Evolutionary conservation across 2,797 vertebrate genomes (phyloP), one percentile per base, ranked within the genome.

Genomic region (Hippoglossus hippoglossus): DNA sequence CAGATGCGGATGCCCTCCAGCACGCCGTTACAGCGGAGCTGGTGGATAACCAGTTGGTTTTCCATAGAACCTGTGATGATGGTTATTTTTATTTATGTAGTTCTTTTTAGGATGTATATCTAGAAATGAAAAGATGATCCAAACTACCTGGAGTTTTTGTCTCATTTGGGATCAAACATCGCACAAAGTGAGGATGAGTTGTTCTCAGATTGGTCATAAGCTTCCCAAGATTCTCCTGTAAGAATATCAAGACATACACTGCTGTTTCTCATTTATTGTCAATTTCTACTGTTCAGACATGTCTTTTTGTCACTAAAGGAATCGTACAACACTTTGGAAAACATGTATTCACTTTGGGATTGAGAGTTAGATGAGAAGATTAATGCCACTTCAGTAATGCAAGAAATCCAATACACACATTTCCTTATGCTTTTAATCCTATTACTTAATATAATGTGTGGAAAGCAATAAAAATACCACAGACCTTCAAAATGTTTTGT

Each of bases 121-220:
- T 16, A 22, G 1, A 49, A 49, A 49, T 49, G 47, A n/a, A 16
- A 49, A 49, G 18, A 49, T 9, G 3, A 21, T 49, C n/a, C 22
- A 26, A 60, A 15, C 19, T 92, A 97, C 96, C 96, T 77, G 96
- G 96, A 26, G 95, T 96, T 92, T 97, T 97, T 1, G 93, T 91
- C 87, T 97, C 96, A 87, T 97, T 97, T 46, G 96, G 96, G 55
- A 97, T 97, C 85, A 97, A 76, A 56, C 96, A 97, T 1, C 96
- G 94, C 13, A 97, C 96, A 93, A 97, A 97, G 82, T 97, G 96
- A 54, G 96, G 96, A 13, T 97, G 96, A 0, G 96, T 97, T 77
- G 93, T 95, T 66, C 90, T 93, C 80, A 97, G 13, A 73, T 96
- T 97, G 11, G 93, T 88, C 96, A 97, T 97, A 66, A 97, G 93